These are phyloP conservation scores for Cygnus atratus DNA, from an alignment of 2,113 vertebrate species.

Conservation along the genomic window DNA sequence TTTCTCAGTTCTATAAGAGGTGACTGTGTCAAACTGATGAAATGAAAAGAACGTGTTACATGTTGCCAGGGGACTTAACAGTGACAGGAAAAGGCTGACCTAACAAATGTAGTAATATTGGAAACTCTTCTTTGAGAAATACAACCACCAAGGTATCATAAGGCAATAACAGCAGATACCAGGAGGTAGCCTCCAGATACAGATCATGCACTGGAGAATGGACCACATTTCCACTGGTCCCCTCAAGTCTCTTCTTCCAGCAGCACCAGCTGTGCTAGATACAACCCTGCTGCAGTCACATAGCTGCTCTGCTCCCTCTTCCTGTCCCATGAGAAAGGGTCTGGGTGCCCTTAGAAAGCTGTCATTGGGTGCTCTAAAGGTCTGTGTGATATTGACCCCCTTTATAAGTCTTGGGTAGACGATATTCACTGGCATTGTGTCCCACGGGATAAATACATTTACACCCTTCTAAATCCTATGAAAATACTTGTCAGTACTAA, in stretches of 20 bases:
- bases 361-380: neutral
- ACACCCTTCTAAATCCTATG: neutral
- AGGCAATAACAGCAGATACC: neutral
- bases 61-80: neutral
- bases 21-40: neutral
- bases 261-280: neutral
- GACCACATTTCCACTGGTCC: neutral
- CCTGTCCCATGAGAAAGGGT: neutral
- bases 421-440: neutral
- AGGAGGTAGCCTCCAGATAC: neutral
- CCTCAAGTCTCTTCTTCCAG: neutral
- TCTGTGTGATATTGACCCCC: fast-evolving
- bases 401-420: neutral
- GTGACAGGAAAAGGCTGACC: neutral
- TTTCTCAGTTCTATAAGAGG: neutral
- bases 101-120: neutral
- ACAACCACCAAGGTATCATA: fast-evolving
- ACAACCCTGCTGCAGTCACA: fast-evolving
- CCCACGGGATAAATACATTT: neutral
- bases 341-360: neutral
- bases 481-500: neutral
- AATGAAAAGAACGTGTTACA: neutral
- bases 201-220: neutral
- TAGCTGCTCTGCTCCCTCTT: neutral
- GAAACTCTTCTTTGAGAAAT: neutral